Conservation (phyloP, 2,888 invertebrate genomes). For the Chloroclysta siterata region DNA sequence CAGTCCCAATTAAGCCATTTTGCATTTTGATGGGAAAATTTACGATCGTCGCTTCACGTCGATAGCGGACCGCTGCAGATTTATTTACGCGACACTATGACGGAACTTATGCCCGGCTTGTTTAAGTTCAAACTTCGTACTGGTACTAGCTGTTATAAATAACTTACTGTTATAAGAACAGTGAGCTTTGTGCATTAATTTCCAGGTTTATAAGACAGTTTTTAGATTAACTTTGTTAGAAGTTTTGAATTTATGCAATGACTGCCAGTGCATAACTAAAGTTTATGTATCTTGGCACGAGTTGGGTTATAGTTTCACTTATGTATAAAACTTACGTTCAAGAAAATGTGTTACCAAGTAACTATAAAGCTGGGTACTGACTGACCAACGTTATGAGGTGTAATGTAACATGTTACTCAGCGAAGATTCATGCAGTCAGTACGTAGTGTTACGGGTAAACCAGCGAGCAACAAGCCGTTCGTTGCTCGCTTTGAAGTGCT, state of each 20-base stretch:
- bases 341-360: background rate
- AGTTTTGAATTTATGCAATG: slow-evolving; percentile 28
- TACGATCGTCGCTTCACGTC: slow-evolving; percentile 74
- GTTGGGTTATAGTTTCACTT: slow-evolving; percentile 6
- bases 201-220: slow-evolving; percentile 27
- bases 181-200: slow-evolving; percentile 34
- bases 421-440: too few relatives aligned
- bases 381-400: too few relatives aligned
- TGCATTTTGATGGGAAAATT: slow-evolving; percentile 84
- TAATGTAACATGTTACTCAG: too few relatives aligned
- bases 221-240: slow-evolving; percentile 26
- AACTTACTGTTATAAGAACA: slow-evolving; percentile 35
- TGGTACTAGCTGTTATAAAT: slow-evolving; percentile 34
- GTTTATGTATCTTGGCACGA: slow-evolving; percentile 20
- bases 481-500: too few relatives aligned
- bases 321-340: slow-evolving; percentile 1
- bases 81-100: slow-evolving; percentile 65
- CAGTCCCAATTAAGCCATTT: slow-evolving; percentile 83
- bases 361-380: too few relatives aligned
- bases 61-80: slow-evolving; percentile 61
- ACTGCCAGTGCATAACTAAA: slow-evolving; percentile 13
- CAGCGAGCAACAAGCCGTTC: too few relatives aligned
- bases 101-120: slow-evolving; percentile 52
- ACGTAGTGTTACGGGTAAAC: too few relatives aligned
- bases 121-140: slow-evolving; percentile 23